Conservation (phyloP, 2,113 vertebrate genomes). For the Isichthys henryi region DNA sequence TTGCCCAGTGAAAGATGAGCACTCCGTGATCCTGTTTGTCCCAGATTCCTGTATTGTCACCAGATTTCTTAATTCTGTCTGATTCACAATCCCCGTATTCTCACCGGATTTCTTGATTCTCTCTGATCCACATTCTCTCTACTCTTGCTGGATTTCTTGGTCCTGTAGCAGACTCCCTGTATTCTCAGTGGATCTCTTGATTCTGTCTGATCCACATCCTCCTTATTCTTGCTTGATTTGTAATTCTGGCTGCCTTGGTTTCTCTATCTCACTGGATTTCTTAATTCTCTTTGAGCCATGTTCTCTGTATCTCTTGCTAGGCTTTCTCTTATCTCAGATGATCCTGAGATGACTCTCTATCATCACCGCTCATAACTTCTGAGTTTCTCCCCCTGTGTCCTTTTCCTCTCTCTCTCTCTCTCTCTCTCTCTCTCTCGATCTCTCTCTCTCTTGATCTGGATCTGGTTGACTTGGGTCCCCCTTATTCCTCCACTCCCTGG, state of each 20-base stretch:
- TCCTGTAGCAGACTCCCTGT: constrained; percentile 14
- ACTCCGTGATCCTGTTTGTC: not conserved
- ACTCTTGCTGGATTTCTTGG: not conserved
- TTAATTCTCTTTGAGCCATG: not conserved
- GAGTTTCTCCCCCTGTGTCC: constrained; percentile 34
- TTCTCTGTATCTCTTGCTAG: not conserved
- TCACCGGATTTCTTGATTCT: not conserved
- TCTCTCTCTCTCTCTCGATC: not conserved
- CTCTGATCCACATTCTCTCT: not conserved
- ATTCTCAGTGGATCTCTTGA: constrained; percentile 12
- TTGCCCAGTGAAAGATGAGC: not conserved
- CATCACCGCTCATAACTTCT: constrained; percentile 56
- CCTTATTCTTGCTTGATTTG: not conserved
- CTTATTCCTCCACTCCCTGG: constrained; percentile 21
- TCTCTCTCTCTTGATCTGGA: not conserved
- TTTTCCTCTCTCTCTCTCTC: constrained; percentile 2
- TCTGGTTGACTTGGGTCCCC: constrained; percentile 1
- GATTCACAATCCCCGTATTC: not conserved
- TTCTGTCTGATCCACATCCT: not conserved
- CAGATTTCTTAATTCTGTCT: not conserved
- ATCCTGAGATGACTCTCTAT: constrained; percentile 42
- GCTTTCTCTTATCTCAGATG: constrained; percentile 40
- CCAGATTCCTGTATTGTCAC: constrained; percentile 20
- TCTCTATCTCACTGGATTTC: not conserved
- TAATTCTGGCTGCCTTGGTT: not conserved